Evolutionary conservation across 1,140 invertebrate genomes (phyloP).

Genomic region (Heliconius eleuchia): DNA sequence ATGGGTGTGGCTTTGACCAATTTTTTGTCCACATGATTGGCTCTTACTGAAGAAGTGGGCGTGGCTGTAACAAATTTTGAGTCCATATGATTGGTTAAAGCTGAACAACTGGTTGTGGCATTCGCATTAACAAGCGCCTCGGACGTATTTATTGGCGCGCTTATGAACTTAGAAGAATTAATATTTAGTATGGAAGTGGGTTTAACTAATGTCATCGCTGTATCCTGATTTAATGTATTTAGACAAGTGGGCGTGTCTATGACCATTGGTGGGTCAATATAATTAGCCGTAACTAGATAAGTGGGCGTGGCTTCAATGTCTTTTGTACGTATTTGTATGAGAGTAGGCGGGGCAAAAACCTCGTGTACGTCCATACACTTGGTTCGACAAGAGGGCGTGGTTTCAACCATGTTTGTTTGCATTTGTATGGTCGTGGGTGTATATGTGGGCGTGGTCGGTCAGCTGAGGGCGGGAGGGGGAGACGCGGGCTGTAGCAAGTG

Average conservation of each 20-base stretch:
- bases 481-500: slow-evolving; percentile 85
- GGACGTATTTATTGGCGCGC: no score
- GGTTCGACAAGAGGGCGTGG: background rate
- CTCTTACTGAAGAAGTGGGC: background rate
- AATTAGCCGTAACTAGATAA: background rate
- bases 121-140: no score
- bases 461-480: slow-evolving; percentile 42
- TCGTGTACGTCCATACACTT: background rate
- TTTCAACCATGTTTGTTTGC: background rate
- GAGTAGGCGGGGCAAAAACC: background rate
- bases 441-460: slow-evolving; percentile 29
- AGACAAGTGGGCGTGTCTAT: background rate
- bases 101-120: background rate
- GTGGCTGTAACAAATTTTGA: background rate
- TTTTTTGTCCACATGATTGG: background rate
- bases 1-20: background rate
- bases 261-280: no score
- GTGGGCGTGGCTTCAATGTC: background rate
- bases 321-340: background rate
- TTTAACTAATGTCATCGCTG: no score
- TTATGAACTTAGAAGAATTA: no score
- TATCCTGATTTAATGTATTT: no score
- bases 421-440: background rate
- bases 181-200: no score
- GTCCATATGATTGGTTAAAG: background rate